phyloP scores from a whole-genome alignment of 2,888 invertebrate species.

The Flabesymbios commensalis region DNA sequence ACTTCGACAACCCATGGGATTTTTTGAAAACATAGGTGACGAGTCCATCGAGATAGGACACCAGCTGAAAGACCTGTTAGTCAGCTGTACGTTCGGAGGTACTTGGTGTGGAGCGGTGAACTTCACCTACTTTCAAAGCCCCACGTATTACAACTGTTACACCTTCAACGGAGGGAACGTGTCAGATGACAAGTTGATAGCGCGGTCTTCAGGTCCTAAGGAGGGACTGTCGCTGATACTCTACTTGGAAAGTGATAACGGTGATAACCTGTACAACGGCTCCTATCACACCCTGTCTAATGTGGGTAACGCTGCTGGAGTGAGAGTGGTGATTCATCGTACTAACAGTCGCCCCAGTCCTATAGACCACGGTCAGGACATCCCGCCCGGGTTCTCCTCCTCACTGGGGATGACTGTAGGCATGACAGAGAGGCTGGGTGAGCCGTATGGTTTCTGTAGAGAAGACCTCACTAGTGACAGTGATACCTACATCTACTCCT shows the following conservation, averaged over 20 bases:
- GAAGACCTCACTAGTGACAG: not conserved
- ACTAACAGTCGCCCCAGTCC: constrained; percentile 55
- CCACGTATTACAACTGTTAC: constrained; percentile 54
- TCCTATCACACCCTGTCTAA: constrained; percentile 49
- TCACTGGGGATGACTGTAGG: constrained; percentile 10
- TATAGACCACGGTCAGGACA: constrained; percentile 54
- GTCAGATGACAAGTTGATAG: constrained; percentile 37
- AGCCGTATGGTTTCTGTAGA: constrained; percentile 12
- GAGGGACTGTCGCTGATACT: constrained; percentile 52
- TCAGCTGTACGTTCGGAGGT: constrained; percentile 49
- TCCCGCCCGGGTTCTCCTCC: constrained; percentile 56
- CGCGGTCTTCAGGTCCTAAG: constrained; percentile 53
- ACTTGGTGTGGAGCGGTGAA: constrained; percentile 40
- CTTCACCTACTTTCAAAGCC: constrained; percentile 49
- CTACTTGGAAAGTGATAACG: constrained; percentile 53
- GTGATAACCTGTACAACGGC: constrained; percentile 46
- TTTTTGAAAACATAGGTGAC: constrained; percentile 51
- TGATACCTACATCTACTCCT: constrained; percentile 10
- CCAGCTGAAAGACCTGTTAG: constrained; percentile 44
- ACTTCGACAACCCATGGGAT: constrained; percentile 31
- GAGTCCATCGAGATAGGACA: constrained; percentile 47
- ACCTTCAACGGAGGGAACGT: constrained; percentile 50
- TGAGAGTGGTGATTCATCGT: constrained; percentile 53
- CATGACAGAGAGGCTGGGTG: constrained; percentile 1
- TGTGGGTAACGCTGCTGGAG: constrained; percentile 51